Percentiles rank a stretch among this genome's conserved stretches.
phyloP scores from a whole-genome alignment of 2,113 vertebrate species.

The Mirounga angustirostris region DNA sequence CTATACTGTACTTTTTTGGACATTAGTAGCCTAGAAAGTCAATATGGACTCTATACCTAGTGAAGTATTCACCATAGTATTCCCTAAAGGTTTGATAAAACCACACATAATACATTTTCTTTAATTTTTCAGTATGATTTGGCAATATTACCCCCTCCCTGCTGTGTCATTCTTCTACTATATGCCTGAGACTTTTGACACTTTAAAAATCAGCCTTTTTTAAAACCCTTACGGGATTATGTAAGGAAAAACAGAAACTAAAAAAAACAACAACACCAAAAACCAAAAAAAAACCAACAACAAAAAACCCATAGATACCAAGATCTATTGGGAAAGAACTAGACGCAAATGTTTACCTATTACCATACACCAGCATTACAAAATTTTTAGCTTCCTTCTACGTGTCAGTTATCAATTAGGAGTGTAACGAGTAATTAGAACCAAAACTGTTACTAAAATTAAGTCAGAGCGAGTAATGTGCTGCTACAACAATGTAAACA shows the following conservation, averaged over 20 bases:
- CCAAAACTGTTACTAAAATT: not conserved
- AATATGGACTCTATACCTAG: not conserved
- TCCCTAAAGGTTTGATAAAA: not conserved
- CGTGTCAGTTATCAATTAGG: not conserved
- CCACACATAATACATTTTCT: not conserved
- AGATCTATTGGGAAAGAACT: not conserved
- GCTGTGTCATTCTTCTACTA: not conserved
- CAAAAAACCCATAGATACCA: not conserved
- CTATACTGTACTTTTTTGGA: not conserved
- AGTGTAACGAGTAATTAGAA: not conserved
- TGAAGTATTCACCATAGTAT: not conserved
- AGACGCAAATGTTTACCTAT: not conserved
- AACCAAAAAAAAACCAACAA: not conserved
- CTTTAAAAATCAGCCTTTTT: constrained; percentile 18
- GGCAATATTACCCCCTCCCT: not conserved
- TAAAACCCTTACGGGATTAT: not conserved
- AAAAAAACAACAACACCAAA: not conserved
- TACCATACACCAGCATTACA: not conserved
- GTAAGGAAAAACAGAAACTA: constrained; percentile 16
- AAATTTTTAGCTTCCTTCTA: not conserved
- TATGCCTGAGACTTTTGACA: not conserved
- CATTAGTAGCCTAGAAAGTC: not conserved
- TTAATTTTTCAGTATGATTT: not conserved
- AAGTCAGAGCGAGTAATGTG: not conserved
- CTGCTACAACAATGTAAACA: not conserved